Percentiles rank a stretch among this genome's conserved stretches.
Evolutionary conservation across 2,888 invertebrate genomes (phyloP).

Genomic region (Romanomermis culicivorax): DNA sequence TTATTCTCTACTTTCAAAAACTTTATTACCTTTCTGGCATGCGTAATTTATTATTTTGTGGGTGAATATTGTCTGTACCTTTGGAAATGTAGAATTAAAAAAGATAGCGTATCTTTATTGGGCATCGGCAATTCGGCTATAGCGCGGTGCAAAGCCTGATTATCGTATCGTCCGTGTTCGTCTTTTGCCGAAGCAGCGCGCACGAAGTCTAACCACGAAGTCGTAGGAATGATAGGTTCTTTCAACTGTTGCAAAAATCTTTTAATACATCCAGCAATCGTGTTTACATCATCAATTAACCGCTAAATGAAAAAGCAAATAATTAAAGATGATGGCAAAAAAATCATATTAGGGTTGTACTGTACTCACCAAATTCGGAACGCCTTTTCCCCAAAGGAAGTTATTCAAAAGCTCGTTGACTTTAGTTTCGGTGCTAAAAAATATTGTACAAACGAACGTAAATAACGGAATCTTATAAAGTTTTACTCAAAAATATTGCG

Average conservation of each 20-base stretch:
- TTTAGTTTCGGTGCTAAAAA: conserved; percentile 47
- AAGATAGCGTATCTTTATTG: conserved; percentile 82
- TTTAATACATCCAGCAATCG: conserved; percentile 76
- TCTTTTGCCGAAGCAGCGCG: conserved; percentile 39
- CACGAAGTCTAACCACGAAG: conserved; percentile 60
- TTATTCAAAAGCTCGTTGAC: conserved; percentile 46
- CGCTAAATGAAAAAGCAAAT: conserved; percentile 14
- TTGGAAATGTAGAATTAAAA: conserved; percentile 68
- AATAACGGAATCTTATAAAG: not conserved
- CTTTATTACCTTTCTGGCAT: too few species aligned
- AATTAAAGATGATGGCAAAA: not conserved
- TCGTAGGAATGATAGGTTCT: conserved; percentile 65
- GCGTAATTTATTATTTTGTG: too few species aligned
- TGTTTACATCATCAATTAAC: conserved; percentile 70
- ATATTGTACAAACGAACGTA: not conserved
- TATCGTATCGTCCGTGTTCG: not conserved
- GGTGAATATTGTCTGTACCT: conserved; percentile 35
- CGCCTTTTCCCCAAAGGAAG: conserved; percentile 60
- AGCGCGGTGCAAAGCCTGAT: conserved; percentile 37
- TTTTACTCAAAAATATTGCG: too few species aligned
- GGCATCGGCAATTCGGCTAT: conserved; percentile 66
- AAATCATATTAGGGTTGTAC: too few species aligned
- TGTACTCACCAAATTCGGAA: conserved; percentile 52
- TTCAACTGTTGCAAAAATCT: conserved; percentile 68
- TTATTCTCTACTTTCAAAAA: too few species aligned